phyloP scores from a whole-genome alignment of 2,888 invertebrate genomes.

The Thera britannica region DNA sequence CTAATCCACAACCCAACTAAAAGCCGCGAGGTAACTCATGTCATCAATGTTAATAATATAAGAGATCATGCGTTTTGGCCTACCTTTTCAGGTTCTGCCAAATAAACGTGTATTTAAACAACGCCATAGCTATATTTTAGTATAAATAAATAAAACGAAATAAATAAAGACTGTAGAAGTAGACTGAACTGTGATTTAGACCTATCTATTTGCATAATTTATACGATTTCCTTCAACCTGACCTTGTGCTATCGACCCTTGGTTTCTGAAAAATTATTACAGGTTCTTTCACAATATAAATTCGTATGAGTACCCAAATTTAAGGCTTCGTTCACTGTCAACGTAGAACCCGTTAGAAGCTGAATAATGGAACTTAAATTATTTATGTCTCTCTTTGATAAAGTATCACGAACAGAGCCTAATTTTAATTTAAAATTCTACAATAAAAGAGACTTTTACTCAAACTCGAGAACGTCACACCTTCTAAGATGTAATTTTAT shows the following conservation, averaged over 20 bases:
- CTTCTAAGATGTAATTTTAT: slow-evolving; percentile 43
- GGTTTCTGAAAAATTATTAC: too few relatives aligned
- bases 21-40: slow-evolving; percentile 6
- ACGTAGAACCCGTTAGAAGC: slow-evolving; percentile 12
- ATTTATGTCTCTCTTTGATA: slow-evolving; percentile 28
- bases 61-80: background rate
- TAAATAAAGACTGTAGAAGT: too few relatives aligned
- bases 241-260: too few relatives aligned
- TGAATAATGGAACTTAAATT: slow-evolving; percentile 20
- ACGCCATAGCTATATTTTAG: too few relatives aligned
- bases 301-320: background rate
- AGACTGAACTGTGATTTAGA: too few relatives aligned
- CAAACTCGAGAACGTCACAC: slow-evolving; percentile 38
- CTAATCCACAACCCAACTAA: background rate
- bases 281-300: background rate
- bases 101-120: too few relatives aligned
- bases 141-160: too few relatives aligned
- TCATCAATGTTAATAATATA: background rate
- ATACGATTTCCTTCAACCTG: too few relatives aligned
- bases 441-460: slow-evolving; percentile 33
- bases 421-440: slow-evolving; percentile 47
- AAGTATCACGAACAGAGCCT: slow-evolving; percentile 39
- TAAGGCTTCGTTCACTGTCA: background rate
- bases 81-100: background rate
- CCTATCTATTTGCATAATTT: too few relatives aligned